Base-by-base conservation (phyloP, 2,797 vertebrate species). In the Hephaestus fuliginosus region DNA sequence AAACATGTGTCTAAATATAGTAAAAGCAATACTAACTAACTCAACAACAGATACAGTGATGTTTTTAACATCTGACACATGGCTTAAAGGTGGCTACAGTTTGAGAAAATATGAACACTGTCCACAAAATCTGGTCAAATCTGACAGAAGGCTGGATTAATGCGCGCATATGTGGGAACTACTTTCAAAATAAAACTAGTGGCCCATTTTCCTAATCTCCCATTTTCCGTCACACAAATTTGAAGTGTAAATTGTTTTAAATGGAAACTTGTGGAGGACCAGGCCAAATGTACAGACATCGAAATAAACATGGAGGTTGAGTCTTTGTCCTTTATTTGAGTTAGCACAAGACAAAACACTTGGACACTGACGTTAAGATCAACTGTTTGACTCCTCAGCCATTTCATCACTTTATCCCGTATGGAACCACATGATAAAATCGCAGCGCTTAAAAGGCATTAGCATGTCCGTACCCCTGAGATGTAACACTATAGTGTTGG, bases 401-500 rank as follows among this genome's bases (percentile, higher is more conserved):
- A 28, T 73, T 68, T 49, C 43, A 49, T 81, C 68, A 43, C 46
- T 46, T 78, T 51, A 63, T 66, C 28, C 65, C 52, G 52, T 46
- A 49, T 69, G 25, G 52, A 88, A 76, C 78, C 77, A 82, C 76
- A 86, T 88, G 62, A 88, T 71, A 72, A 82, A 78, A 41, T 62
- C 41, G 1, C 69, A 70, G 74, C 36, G 57, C 71, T 86, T 81
- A 5, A 71, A 78, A 52, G 17, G 70, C 81, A 86, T 88, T 88
- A 82, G 79, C 77, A 79, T 85, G 75, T 68, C 58, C 49, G 36
- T 84, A 83, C 70, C 90, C 86, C 61, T 80, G 79, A 90, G 90
- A 89, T 81, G 93, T 91, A 94, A 94, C 74, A 78, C 80, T 83
- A 94, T 93, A 93, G 82, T 82, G 84, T 89, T 91, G 89, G 81